Evolutionary conservation across 1,140 invertebrate species (phyloP).

Genomic region (Orchesella cincta): DNA sequence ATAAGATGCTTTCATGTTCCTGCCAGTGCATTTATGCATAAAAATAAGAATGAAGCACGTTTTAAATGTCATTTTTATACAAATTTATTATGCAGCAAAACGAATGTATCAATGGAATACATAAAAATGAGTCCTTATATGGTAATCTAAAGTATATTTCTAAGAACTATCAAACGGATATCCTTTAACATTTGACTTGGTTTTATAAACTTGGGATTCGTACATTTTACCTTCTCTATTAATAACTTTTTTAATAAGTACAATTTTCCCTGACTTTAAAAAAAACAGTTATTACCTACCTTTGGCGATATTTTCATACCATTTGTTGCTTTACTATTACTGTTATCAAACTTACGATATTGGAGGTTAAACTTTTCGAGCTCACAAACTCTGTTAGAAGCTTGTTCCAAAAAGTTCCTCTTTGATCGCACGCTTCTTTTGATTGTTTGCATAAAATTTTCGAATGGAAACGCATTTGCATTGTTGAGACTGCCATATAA

Average conservation of each 20-base stretch:
- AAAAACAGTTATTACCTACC: slow-evolving; percentile 11
- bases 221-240: not conserved
- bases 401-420: not conserved
- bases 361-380: not conserved
- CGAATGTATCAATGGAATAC: not conserved
- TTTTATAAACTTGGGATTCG: not conserved
- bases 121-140: not conserved
- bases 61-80: too few relatives aligned
- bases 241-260: not conserved
- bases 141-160: not conserved
- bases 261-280: not conserved
- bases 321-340: not conserved
- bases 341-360: too few relatives aligned
- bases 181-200: not conserved
- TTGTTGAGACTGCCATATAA: slow-evolving; percentile 1
- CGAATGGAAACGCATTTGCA: not conserved
- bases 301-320: not conserved
- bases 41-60: too few relatives aligned
- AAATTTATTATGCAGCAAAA: not conserved
- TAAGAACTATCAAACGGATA: slow-evolving; percentile 9
- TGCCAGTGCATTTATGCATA: too few relatives aligned
- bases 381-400: slow-evolving; percentile 2
- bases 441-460: slow-evolving; percentile 24
- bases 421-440: not conserved
- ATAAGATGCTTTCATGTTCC: too few relatives aligned